Percentiles rank a stretch among this genome's conserved stretches.
These are phyloP conservation scores for Acholoe squamosa DNA, from an alignment of 2,888 invertebrate genomes.

Conservation along the genomic window DNA sequence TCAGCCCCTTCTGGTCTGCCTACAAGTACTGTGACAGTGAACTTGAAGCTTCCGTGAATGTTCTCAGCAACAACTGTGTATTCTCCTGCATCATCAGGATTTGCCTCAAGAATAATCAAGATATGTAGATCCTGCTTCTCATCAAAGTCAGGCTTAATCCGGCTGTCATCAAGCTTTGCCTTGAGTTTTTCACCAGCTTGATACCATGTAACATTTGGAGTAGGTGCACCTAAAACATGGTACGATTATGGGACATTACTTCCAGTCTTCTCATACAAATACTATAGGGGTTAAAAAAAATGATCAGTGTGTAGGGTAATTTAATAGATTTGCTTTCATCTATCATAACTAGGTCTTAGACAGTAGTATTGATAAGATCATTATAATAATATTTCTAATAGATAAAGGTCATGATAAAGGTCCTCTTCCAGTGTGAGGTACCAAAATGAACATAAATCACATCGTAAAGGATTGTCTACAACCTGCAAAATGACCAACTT, in stretches of 20 bases:
- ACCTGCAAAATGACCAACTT: too few relatives aligned
- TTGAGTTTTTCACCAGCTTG: slow-evolving; percentile 72
- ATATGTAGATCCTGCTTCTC: slow-evolving; percentile 23
- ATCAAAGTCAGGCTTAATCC: slow-evolving; percentile 49
- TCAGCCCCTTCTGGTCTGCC: neutral
- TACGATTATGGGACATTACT: neutral
- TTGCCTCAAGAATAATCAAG: slow-evolving; percentile 62
- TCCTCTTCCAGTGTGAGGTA: too few relatives aligned
- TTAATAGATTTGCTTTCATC: too few relatives aligned
- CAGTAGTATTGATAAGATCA: too few relatives aligned
- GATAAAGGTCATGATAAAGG: too few relatives aligned
- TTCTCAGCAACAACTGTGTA: slow-evolving; percentile 62
- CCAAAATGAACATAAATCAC: too few relatives aligned
- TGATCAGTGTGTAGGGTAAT: too few relatives aligned
- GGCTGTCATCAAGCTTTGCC: slow-evolving; percentile 63
- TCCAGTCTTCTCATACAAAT: too few relatives aligned
- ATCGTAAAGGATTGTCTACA: too few relatives aligned
- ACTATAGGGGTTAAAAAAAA: too few relatives aligned
- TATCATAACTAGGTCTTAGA: too few relatives aligned
- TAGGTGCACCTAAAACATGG: slow-evolving; percentile 62
- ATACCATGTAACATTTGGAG: slow-evolving; percentile 78
- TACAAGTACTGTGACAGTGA: slow-evolving; percentile 53
- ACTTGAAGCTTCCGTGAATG: slow-evolving; percentile 6
- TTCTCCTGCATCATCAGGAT: slow-evolving; percentile 64
- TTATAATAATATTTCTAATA: too few relatives aligned